Evolutionary conservation across 1,140 invertebrate genomes (phyloP).

Genomic region (Drosophila insularis): DNA sequence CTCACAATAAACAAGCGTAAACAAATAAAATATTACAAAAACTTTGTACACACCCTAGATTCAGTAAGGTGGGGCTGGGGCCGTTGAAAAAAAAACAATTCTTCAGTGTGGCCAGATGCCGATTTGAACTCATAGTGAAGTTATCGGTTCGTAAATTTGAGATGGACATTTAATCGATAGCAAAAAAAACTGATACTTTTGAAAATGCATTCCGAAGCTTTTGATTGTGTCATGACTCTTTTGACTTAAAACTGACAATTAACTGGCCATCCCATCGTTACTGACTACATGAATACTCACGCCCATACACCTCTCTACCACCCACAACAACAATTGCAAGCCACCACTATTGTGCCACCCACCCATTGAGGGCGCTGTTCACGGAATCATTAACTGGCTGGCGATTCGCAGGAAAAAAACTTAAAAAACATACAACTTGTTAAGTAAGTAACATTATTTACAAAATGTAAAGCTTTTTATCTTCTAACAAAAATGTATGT

Average conservation of each 20-base stretch:
- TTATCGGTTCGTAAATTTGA: background rate
- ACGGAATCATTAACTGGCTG: background rate
- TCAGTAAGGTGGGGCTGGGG: conserved; percentile 50
- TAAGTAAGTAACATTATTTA: conserved; percentile 9
- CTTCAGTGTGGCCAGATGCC: background rate
- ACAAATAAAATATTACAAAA: conserved; percentile 31
- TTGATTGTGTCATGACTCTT: conserved; percentile 6
- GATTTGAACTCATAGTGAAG: background rate
- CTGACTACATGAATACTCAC: conserved; percentile 1
- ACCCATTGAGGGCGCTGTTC: background rate
- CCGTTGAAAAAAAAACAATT: conserved; percentile 14
- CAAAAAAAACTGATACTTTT: background rate
- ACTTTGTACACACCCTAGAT: conserved; percentile 49
- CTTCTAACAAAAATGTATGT: background rate
- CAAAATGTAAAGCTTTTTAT: background rate
- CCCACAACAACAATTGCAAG: background rate
- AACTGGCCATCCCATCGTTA: background rate
- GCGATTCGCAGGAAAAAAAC: background rate
- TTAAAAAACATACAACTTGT: background rate
- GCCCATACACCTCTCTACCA: background rate
- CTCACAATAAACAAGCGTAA: conserved; percentile 22
- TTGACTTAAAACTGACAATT: background rate
- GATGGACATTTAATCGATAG: background rate
- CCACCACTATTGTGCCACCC: background rate
- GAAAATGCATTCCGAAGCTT: conserved; percentile 1